Percentiles rank a stretch among this genome's conserved stretches.
phyloP scores from a whole-genome alignment of 1,140 invertebrate genomes.

The Psilanteris sp. region DNA sequence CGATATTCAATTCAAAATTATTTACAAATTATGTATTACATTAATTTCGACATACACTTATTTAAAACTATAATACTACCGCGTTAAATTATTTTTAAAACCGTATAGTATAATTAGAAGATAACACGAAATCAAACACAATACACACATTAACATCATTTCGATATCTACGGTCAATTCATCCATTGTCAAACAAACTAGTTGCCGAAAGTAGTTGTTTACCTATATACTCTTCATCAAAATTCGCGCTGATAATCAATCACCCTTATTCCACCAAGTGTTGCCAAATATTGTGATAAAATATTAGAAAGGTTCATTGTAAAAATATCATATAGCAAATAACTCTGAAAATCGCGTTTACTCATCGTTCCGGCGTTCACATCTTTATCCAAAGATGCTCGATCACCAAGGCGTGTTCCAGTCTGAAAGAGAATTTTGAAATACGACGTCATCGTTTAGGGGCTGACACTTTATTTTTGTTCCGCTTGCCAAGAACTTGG shows the following conservation, averaged over 20 bases:
- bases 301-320: conserved; percentile 21
- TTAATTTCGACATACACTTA: too few species aligned
- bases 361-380: conserved; percentile 21
- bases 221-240: conserved; percentile 3
- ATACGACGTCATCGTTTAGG: conserved; percentile 57
- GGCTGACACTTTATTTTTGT: conserved; percentile 52
- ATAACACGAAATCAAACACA: too few species aligned
- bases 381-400: conserved; percentile 48
- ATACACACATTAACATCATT: too few species aligned
- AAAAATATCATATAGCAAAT: conserved; percentile 33
- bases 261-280: background rate
- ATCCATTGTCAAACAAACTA: too few species aligned
- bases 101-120: too few species aligned
- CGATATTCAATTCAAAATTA: too few species aligned
- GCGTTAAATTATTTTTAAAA: too few species aligned
- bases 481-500: conserved; percentile 54
- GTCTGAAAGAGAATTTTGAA: conserved; percentile 55
- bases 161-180: too few species aligned
- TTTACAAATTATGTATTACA: too few species aligned
- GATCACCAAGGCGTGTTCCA: conserved; percentile 53
- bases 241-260: conserved; percentile 7
- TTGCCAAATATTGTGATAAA: conserved; percentile 36
- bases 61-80: too few species aligned
- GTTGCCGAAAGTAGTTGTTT: conserved; percentile 18
- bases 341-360: conserved; percentile 20